phyloP scores from a whole-genome alignment of 2,888 invertebrate genomes.

The Seira sanloemensis region DNA sequence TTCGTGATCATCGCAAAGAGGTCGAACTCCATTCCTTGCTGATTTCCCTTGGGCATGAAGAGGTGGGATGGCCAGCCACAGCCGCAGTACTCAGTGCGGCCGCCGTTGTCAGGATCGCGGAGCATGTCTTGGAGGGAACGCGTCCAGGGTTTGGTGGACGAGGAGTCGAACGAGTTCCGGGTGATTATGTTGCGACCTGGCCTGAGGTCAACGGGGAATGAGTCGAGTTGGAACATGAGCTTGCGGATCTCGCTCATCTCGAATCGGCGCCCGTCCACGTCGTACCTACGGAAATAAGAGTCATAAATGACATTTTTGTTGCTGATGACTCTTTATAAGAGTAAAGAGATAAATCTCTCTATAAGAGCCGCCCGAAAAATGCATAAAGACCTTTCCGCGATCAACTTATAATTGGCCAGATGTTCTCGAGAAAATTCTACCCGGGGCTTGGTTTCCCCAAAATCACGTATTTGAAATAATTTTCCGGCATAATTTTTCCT shows the following conservation, averaged over 20 bases:
- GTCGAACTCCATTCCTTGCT: constrained; percentile 77
- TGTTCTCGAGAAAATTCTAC: too few species aligned
- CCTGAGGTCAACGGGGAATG: constrained; percentile 58
- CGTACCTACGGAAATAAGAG: too few species aligned
- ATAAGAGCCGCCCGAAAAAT: too few species aligned
- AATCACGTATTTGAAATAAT: too few species aligned
- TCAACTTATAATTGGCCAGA: too few species aligned
- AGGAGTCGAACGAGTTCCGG: constrained; percentile 23
- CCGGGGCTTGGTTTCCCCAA: too few species aligned
- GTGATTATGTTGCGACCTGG: constrained; percentile 48
- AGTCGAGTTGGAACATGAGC: constrained; percentile 59
- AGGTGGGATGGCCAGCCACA: constrained; percentile 77
- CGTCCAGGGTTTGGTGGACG: constrained; percentile 46
- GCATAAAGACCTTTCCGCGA: too few species aligned
- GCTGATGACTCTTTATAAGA: too few species aligned
- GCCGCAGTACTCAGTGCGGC: constrained; percentile 49
- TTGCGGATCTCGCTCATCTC: constrained; percentile 38
- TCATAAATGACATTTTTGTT: too few species aligned
- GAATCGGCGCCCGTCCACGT: constrained; percentile 34
- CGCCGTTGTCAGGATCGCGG: neutral
- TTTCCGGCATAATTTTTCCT: too few species aligned
- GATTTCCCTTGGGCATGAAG: constrained; percentile 84
- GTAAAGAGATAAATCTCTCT: too few species aligned
- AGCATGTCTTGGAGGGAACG: constrained; percentile 19
- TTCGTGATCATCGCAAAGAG: constrained; percentile 68